These are phyloP conservation scores for Phyllostomus hastatus DNA, from an alignment of 2,113 vertebrate genomes.

Conservation along the genomic window DNA sequence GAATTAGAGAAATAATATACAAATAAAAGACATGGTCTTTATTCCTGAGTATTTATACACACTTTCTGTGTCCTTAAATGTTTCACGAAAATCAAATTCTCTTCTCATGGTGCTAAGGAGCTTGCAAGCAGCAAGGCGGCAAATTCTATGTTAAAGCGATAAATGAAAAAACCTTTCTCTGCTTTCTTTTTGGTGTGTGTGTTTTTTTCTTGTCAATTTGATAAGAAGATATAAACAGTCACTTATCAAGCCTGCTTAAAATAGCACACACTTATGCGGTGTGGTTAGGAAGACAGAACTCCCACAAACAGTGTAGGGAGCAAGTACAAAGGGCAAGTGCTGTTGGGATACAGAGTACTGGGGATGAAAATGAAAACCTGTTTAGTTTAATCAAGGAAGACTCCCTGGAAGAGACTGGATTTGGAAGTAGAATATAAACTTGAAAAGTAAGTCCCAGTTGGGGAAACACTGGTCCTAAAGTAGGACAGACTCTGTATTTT, in stretches of 20 bases:
- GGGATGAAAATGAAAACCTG: background rate
- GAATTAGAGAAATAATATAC: constrained; percentile 8
- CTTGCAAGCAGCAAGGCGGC: background rate
- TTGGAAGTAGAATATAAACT: background rate
- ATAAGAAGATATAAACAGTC: background rate
- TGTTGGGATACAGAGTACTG: background rate
- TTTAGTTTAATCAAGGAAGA: background rate
- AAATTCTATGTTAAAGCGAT: background rate
- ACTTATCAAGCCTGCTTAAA: constrained; percentile 23
- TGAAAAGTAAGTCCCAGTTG: background rate
- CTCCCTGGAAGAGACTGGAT: background rate
- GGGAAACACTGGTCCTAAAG: background rate
- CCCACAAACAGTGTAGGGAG: background rate
- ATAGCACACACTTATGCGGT: background rate
- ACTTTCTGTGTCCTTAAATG: background rate
- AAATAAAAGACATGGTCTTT: background rate
- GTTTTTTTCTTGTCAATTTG: constrained; percentile 31
- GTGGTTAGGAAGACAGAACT: background rate
- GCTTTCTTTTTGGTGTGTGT: background rate
- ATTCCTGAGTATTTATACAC: background rate
- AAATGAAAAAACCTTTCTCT: background rate
- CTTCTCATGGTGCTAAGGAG: background rate
- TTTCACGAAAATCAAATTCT: constrained; percentile 17
- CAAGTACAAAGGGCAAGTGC: background rate
- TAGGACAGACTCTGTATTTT: background rate